These are phyloP conservation scores for Rhopilema esculentum DNA, from an alignment of 30 jellyfish, hydroid and myxozoan species.

Conservation along the genomic window DNA sequence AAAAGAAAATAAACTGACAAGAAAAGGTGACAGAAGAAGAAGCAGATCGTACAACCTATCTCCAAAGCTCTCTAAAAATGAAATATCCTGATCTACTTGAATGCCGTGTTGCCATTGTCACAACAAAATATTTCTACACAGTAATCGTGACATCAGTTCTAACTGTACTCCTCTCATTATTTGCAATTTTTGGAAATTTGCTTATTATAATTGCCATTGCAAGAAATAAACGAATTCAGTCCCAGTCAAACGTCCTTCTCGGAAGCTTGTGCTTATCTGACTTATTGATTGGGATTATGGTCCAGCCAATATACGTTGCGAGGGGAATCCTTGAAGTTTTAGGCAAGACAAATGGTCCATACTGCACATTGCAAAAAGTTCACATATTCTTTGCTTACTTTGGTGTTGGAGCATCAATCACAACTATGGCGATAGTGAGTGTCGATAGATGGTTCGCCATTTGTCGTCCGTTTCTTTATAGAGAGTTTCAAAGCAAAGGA, in stretches of 20 bases:
- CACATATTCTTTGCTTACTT: conserved; percentile 60
- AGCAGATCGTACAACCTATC: too few relatives aligned
- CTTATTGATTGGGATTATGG: conserved; percentile 61
- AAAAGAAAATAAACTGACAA: too few relatives aligned
- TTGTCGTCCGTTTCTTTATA: conserved; percentile 69
- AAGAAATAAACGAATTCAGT: conserved; percentile 39
- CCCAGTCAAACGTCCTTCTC: conserved; percentile 54
- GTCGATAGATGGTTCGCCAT: conserved; percentile 82
- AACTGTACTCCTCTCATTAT: conserved; percentile 29
- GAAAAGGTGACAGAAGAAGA: too few relatives aligned
- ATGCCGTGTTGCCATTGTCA: conserved; percentile 26
- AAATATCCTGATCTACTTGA: conserved; percentile 1
- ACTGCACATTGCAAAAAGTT: conserved; percentile 42
- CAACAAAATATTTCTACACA: conserved; percentile 7
- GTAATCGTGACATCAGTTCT: conserved; percentile 38
- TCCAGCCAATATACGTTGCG: conserved; percentile 70
- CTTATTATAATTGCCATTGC: conserved; percentile 36
- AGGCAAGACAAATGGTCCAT: not conserved
- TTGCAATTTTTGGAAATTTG: conserved; percentile 59
- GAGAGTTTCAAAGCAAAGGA: conserved; percentile 33
- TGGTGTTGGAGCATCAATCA: conserved; percentile 71
- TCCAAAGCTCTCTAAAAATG: too few relatives aligned
- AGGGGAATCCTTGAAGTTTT: conserved; percentile 37
- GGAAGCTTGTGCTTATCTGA: conserved; percentile 72
- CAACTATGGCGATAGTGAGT: conserved; percentile 72